Evolutionary conservation across 2,113 vertebrate genomes (phyloP), one percentile per base, ranked within the genome.

Genomic region (Arvicanthis niloticus): DNA sequence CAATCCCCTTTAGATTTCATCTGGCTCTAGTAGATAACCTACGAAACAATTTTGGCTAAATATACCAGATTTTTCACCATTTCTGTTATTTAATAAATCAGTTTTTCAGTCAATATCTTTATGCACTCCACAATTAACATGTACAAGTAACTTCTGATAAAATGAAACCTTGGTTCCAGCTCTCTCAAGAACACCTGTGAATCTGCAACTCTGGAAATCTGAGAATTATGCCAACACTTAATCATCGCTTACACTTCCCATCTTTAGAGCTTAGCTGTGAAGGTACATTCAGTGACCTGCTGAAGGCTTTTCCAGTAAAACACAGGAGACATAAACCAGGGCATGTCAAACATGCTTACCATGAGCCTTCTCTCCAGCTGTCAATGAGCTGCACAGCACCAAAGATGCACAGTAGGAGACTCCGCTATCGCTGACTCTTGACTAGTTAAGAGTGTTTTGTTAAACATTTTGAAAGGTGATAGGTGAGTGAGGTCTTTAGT

Each of bases 241-340:
- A 88, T 97, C 96, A 97, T 90, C 60, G 10, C 95, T 97, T 97
- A 80, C 26, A 65, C 91, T 97, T 89, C 37, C 17, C 73, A 70
- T 97, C 94, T 97, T 93, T 92, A 88, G 51, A 88, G 90, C 60
- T 97, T 80, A 96, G 85, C 40, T 97, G 81, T 94, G 95, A 97
- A 97, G 97, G 1, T 15, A 58, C 85, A 85, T 42, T 21, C 91
- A 96, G 84, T 19, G 26, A 97, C 93, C 96, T 86, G 80, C 53
- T 88, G 87, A 62, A 42, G 95, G 9, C 82, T 97, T 97, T 98
- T 68, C 91, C 60, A 90, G 58, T 91, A 93, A 97, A 94, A 82
- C n/a, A 42, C 67, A 86, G 68, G 95, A 93, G 62, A 97, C 62
- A 94, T 72, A 89, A 97, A 94, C 89, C 97, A 96, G 94, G 91